Evolutionary conservation across 2,888 invertebrate genomes (phyloP).

Genomic region (Eristalinus sepulchralis): DNA sequence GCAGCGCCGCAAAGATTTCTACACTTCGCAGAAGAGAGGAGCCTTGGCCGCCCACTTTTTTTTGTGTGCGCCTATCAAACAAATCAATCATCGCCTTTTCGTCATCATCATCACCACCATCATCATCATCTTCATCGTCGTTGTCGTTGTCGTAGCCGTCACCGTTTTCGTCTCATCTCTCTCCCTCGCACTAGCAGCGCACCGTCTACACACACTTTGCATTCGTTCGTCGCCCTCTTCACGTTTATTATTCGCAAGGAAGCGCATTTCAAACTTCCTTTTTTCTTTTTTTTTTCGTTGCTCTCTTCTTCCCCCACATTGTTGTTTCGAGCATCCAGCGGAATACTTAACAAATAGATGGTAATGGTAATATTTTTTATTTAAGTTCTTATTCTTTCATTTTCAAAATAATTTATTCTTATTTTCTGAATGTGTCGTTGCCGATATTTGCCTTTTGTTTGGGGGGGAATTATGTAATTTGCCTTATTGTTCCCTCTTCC

Average conservation of each 20-base stretch:
- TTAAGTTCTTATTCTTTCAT: neutral
- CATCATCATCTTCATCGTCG: slow-evolving; percentile 25
- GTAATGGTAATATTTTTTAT: slow-evolving; percentile 59
- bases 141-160: slow-evolving; percentile 36
- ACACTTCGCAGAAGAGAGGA: slow-evolving; percentile 56
- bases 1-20: slow-evolving; percentile 2
- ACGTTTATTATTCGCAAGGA: slow-evolving; percentile 66
- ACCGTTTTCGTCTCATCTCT: slow-evolving; percentile 62
- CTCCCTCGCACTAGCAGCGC: slow-evolving; percentile 43
- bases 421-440: neutral
- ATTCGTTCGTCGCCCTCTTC: slow-evolving; percentile 45
- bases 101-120: slow-evolving; percentile 51
- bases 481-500: slow-evolving; percentile 5
- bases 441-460: slow-evolving; percentile 11
- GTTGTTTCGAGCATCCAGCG: slow-evolving; percentile 64
- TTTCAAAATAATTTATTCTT: slow-evolving; percentile 10
- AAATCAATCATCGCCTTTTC: slow-evolving; percentile 71
- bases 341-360: slow-evolving; percentile 67
- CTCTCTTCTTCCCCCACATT: slow-evolving; percentile 40
- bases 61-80: slow-evolving; percentile 70
- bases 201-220: slow-evolving; percentile 32
- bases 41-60: slow-evolving; percentile 66
- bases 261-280: slow-evolving; percentile 71
- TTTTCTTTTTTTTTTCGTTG: slow-evolving; percentile 36
- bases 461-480: slow-evolving; percentile 41